Evolutionary conservation across 2,113 vertebrate species (phyloP), one percentile per base, ranked within the genome.

Genomic region (Rhadina sibilatrix): DNA sequence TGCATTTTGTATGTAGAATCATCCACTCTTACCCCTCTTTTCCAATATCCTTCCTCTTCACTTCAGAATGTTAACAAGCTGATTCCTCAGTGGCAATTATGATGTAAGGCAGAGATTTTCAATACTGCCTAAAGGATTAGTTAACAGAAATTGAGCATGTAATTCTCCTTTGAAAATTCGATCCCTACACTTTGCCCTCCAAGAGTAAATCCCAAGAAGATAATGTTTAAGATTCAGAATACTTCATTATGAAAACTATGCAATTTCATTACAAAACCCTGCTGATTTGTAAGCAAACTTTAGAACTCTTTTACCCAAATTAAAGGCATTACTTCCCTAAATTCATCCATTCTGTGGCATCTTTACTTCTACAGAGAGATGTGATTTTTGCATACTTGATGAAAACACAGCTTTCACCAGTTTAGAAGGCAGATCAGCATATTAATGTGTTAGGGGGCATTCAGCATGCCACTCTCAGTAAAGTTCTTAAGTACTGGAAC

Each of bases 131-230:
- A 78, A 89, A 91, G 77, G 74, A 89, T 71, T 82, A 60, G 53
- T 64, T 87, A 89, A 76, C 37, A 91, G 81, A 91, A 95, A 69
- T 21, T 65, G 17, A 82, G 31, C 31, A 71, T 61, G 54, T 72
- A 87, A 85, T 76, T 85, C 83, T 65, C 46, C 70, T 94, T 91
- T 87, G 89, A 82, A 95, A 84, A 91, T 68, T 75, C 11, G 17
- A 61, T 78, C 71, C 49, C 94, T 79, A 61, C 37, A 84, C 53
- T 95, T 91, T 89, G 18, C 72, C 44, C 57, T 89, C 15, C 65
- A 87, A 93, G 65, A 84, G 65, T 79, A 93, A 89, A 89, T 84
- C 87, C 77, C 57, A 89, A 35, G 49, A 64, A 84, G 18, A 89
- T 49, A 68, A 71, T 0, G 0, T 61, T 91, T 82, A 77, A 82